phyloP scores from a whole-genome alignment of 2,888 invertebrate genomes.

The Meloe dianella region DNA sequence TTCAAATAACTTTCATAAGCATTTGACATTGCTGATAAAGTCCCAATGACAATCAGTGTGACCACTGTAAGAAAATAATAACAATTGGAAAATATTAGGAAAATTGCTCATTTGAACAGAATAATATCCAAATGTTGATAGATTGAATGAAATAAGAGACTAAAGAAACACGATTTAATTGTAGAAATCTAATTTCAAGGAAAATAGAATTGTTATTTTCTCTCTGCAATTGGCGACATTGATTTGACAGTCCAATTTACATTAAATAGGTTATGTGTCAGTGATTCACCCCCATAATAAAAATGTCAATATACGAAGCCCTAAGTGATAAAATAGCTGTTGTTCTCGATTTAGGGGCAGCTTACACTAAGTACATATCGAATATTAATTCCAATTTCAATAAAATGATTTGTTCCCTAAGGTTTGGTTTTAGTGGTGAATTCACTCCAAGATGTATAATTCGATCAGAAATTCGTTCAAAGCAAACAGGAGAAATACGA shows the following conservation, averaged over 20 bases:
- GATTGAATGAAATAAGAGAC: too few species aligned
- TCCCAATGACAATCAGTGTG: not conserved
- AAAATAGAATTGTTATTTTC: too few species aligned
- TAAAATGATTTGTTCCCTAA: slow-evolving; percentile 50
- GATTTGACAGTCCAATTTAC: not conserved
- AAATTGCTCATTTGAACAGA: too few species aligned
- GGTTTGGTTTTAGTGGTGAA: slow-evolving; percentile 93
- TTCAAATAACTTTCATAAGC: slow-evolving; percentile 31
- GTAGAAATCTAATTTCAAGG: too few species aligned
- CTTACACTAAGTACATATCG: slow-evolving; percentile 82
- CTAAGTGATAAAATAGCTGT: slow-evolving; percentile 88
- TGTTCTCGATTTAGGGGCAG: slow-evolving; percentile 87
- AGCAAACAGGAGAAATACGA: slow-evolving; percentile 66
- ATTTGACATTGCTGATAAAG: slow-evolving; percentile 22
- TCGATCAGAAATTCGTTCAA: slow-evolving; percentile 75
- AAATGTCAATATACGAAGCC: slow-evolving; percentile 79
- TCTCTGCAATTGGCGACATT: too few species aligned
- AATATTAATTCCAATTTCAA: slow-evolving; percentile 44
- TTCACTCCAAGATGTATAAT: slow-evolving; percentile 87
- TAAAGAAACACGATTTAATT: too few species aligned
- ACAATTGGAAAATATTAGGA: too few species aligned
- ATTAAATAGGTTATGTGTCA: not conserved
- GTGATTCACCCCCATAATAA: not conserved
- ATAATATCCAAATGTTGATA: too few species aligned
- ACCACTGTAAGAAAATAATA: not conserved